Base-by-base conservation (phyloP, 1,140 invertebrate genomes). In the Diplogasteroides magnus region DNA sequence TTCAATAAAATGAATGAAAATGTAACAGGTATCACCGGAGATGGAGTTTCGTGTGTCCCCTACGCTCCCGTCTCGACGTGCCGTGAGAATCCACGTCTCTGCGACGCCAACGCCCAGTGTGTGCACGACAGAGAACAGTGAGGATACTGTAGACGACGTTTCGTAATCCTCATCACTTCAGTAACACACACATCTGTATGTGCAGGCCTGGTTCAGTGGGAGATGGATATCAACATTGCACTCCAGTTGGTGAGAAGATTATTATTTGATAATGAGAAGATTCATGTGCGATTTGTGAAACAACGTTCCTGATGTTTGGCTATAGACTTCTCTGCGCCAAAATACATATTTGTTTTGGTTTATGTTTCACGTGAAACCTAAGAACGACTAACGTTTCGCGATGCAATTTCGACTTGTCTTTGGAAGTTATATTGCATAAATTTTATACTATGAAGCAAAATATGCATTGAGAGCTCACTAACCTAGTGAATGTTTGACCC, bases 171-270 rank as follows among this genome's bases (percentile, higher is more conserved):
- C n/a, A n/a, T n/a, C n/a, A n/a, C 37, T 48, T 48, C 19, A 48
- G 37, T 0, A 75, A 86, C 13, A 84, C 86, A 32, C 88, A 89
- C 77, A 83, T 83, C 3, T 93, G 91, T 81, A 82, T 86, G 48
- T 96, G 93, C 80, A 87, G 88, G 31, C 77, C 87, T 29, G 92
- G 91, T 15, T 94, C 88, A 80, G 84, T 84, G 58, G 91, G 91
- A 14, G 88, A 93, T 82, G 92, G 92, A 13, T 87, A 78, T 37
- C 71, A 60, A 2, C 64, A 57, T 15, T 85, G 84, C 71, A 48
- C 37, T 48, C 37, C 37, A 32, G 72, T 66, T 27, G 72, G 69
- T 28, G 59, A 63, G 14, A n/a, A n/a, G n/a, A n/a, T n/a, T n/a
- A n/a, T n/a, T n/a, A n/a, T n/a, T n/a, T n/a, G n/a, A n/a, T n/a